Evolutionary conservation across 23 tunicate genomes (phyloP), one percentile per base, ranked within the genome.

Genomic region (Halocynthia roretzi): DNA sequence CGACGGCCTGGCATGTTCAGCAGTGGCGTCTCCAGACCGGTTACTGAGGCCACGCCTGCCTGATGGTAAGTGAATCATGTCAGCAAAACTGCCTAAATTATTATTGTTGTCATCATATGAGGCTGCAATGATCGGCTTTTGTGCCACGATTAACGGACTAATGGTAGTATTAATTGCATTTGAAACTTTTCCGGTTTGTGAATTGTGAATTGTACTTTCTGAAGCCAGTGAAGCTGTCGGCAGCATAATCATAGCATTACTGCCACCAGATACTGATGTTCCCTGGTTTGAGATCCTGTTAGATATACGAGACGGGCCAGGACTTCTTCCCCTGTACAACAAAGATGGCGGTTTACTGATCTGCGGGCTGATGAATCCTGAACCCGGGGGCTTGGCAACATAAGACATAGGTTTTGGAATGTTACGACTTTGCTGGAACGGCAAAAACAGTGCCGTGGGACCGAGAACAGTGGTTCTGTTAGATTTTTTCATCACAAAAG

Each of bases 311-410:
- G 71, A 12, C 61, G 50, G 51, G 53, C 50, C 44, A 19, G 81
- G 21, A 58, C 71, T 86, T 6, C 83, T 77, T 12, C 95, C 95
- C 50, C 84, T 64, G 31, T 81, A 61, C 6, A 74, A 50, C 51
- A 81, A 44, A 8, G 95, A 66, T 10, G 95, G 95, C 10, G 95
- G 95, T 52, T 83, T 83, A 9, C 84, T 56, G 11, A 88, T 52
- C 15, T 88, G 95, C 19, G 95, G 95, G 67, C 76, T 71, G 10
- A 88, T 83, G 64, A 82, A 82, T 6, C 79, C 81, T 19, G 50
- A 50, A 54, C 56, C 78, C 5, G 64, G 56, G 10, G 56, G 22
- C 22, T 64, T 74, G 31, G 78, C 64, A 54, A 14, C n/a, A 20
- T 65, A 48, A 20, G 22, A 48, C 5, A 20, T 11, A 65, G 22